A percentile compares a stretch with the other conserved stretches of the same genome.
Evolutionary conservation across 2,113 vertebrate genomes (phyloP).

Genomic region (Leuciscus idus): DNA sequence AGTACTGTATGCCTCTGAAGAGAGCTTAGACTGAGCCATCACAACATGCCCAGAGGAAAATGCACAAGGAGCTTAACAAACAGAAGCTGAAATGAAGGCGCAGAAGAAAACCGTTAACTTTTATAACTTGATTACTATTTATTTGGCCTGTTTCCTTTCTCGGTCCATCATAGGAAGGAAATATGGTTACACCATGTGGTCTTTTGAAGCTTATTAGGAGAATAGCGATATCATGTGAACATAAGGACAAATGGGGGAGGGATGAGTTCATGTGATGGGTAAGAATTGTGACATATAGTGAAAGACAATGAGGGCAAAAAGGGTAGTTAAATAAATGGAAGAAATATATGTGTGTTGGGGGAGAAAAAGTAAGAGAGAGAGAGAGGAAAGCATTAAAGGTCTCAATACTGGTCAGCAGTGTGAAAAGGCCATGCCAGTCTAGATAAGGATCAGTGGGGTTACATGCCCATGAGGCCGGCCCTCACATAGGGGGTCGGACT

Average conservation of each 20-base stretch:
- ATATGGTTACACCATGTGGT: background rate
- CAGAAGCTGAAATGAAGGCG: background rate
- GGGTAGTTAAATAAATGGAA: conserved; percentile 2
- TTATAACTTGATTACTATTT: background rate
- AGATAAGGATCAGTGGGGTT: conserved; percentile 70
- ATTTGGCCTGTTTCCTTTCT: background rate
- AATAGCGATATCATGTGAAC: background rate
- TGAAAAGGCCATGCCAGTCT: conserved; percentile 73
- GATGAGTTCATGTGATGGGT: background rate
- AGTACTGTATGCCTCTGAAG: background rate
- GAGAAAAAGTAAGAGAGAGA: conserved; percentile 1
- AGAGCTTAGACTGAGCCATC: conserved; percentile 1
- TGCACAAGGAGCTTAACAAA: background rate
- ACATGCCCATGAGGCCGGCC: conserved; percentile 60
- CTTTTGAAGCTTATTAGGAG: background rate
- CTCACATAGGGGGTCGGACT: conserved; percentile 57
- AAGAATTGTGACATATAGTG: conserved; percentile 20
- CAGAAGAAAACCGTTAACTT: background rate
- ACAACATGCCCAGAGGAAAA: background rate
- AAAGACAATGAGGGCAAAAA: conserved; percentile 28
- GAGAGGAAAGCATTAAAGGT: conserved; percentile 5
- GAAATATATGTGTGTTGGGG: conserved; percentile 9
- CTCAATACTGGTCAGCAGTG: conserved; percentile 62
- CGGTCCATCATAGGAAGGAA: background rate
- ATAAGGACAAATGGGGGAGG: conserved; percentile 6